Evolutionary conservation across 2,797 vertebrate species (phyloP).

Genomic region (Zalophus californianus): DNA sequence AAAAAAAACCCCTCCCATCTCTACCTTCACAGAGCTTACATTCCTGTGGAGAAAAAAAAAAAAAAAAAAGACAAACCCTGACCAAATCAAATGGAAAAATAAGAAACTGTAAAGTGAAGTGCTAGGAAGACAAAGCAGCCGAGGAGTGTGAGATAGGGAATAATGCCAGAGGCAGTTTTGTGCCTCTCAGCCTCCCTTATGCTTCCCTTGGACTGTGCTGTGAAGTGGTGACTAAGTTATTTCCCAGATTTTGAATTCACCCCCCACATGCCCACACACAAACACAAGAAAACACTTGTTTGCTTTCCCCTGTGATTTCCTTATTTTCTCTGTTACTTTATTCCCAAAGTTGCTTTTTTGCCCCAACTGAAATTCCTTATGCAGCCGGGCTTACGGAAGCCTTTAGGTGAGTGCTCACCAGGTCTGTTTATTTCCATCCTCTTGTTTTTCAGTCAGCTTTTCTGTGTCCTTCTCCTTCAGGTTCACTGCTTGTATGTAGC

Average conservation of each 20-base stretch:
- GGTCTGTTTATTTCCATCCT: conserved; percentile 55
- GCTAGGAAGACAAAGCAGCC: background rate
- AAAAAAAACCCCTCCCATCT: background rate
- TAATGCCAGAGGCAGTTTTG: background rate
- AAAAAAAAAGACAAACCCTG: background rate
- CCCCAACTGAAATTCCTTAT: background rate
- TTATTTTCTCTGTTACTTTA: conserved; percentile 58
- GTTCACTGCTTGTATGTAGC: background rate
- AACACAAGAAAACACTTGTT: background rate
- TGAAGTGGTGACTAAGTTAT: conserved; percentile 43
- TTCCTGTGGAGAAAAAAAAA: background rate
- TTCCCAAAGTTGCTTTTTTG: background rate
- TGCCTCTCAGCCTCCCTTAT: background rate
- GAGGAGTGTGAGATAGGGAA: background rate
- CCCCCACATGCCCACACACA: background rate
- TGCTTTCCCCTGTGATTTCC: conserved; percentile 53
- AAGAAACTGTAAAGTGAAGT: background rate
- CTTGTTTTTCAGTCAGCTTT: background rate
- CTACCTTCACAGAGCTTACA: background rate
- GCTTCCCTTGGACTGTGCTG: background rate
- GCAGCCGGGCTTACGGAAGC: background rate
- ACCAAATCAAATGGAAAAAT: background rate
- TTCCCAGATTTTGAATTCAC: conserved; percentile 48
- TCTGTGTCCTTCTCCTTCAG: background rate
- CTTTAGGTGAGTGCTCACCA: background rate